These are phyloP conservation scores for Halisarca cf. caerulea DNA, from an alignment of 37 sponge, comb jelly and placozoan genomes.

Conservation along the genomic window DNA sequence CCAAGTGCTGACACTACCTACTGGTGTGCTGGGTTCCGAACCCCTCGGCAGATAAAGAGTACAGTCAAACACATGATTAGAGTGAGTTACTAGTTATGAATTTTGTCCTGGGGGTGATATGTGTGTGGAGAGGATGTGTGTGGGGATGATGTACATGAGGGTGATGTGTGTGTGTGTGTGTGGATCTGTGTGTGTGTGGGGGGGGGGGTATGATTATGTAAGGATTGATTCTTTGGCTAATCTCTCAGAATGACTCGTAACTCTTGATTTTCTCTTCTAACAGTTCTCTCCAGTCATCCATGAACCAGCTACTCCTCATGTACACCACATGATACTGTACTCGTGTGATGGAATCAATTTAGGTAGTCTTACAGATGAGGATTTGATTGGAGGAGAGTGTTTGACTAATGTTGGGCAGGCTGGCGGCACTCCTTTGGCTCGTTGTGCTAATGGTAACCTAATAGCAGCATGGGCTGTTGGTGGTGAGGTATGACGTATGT, in stretches of 20 bases:
- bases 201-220: no score
- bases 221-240: no score
- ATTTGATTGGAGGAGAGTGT: neutral
- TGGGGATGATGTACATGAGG: no score
- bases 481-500: constrained; percentile 10
- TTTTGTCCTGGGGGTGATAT: no score
- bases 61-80: constrained; percentile 24
- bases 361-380: neutral
- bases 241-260: no score
- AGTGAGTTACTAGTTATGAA: no score
- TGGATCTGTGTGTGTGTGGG: no score
- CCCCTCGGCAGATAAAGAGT: constrained; percentile 17
- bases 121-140: no score
- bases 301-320: constrained; percentile 20
- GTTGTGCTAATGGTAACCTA: neutral
- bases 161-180: no score
- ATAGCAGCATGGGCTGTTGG: constrained; percentile 55
- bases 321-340: constrained; percentile 66
- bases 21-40: constrained; percentile 50
- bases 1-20: constrained; percentile 55
- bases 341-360: constrained; percentile 16
- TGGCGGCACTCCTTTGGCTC: neutral
- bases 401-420: neutral
- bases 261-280: neutral
- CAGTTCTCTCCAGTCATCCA: constrained; percentile 17